Evolutionary conservation across 1,140 invertebrate species (phyloP).

Genomic region (Cephus cinctus): DNA sequence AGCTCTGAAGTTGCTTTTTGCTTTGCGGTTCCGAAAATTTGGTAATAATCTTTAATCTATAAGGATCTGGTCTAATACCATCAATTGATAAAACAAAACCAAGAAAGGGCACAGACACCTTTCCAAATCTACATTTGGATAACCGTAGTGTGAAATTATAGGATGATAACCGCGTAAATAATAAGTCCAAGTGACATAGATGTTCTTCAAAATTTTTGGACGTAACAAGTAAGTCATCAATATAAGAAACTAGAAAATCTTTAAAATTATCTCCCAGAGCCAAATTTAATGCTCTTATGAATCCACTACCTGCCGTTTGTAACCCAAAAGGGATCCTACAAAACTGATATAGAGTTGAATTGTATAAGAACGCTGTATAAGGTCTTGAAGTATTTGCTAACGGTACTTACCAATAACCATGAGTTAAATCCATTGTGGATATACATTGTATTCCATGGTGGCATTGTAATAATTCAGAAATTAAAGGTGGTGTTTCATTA

Average conservation of each 20-base stretch:
- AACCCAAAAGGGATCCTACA: slow-evolving; percentile 13
- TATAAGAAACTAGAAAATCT: slow-evolving; percentile 9
- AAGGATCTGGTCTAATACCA: slow-evolving; percentile 2
- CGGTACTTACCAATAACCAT: slow-evolving; percentile 15
- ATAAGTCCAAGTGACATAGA: not conserved
- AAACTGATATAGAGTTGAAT: slow-evolving; percentile 19
- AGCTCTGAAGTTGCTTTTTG: too few relatives aligned
- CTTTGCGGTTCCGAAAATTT: too few relatives aligned
- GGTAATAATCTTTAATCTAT: slow-evolving; percentile 1
- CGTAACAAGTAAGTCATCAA: slow-evolving; percentile 18
- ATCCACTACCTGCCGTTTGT: slow-evolving; percentile 13
- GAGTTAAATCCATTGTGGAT: slow-evolving; percentile 14
- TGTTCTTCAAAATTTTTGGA: slow-evolving; percentile 15
- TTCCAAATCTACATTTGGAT: slow-evolving; percentile 27
- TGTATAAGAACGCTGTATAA: slow-evolving; percentile 20
- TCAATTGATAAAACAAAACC: not conserved
- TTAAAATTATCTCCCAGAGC: slow-evolving; percentile 8
- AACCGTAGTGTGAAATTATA: slow-evolving; percentile 27
- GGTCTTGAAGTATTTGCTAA: slow-evolving; percentile 1
- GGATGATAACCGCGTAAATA: slow-evolving; percentile 16
- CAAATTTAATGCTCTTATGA: slow-evolving; percentile 6
- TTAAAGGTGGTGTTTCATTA: slow-evolving; percentile 23
- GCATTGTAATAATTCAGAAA: slow-evolving; percentile 12
- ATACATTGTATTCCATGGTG: slow-evolving; percentile 1
- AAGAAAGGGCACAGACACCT: slow-evolving; percentile 5